A percentile compares a stretch with the other conserved stretches of the same genome.
These are phyloP conservation scores for Poecilia picta DNA, from an alignment of 2,797 vertebrate genomes.

Conservation along the genomic window DNA sequence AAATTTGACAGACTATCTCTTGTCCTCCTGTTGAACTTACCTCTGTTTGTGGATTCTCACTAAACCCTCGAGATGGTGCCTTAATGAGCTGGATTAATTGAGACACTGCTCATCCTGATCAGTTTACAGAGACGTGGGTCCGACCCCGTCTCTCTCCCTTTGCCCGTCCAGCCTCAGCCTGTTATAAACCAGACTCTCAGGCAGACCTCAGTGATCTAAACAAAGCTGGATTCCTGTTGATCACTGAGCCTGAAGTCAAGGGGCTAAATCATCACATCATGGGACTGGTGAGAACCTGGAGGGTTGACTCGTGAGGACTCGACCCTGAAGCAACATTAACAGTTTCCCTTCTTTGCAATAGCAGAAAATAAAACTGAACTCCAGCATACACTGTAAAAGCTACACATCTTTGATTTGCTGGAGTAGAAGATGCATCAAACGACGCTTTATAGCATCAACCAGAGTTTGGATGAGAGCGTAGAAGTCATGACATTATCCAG, in stretches of 20 bases:
- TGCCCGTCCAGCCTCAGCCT: constrained; percentile 20
- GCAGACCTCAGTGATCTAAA: constrained; percentile 31
- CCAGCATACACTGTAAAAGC: fast-evolving
- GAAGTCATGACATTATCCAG: constrained; percentile 5
- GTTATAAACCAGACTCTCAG: constrained; percentile 9
- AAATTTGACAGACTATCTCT: not conserved
- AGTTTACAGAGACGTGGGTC: constrained; percentile 39
- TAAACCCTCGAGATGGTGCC: constrained; percentile 10
- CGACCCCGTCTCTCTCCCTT: constrained; percentile 22
- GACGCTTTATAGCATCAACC: not conserved
- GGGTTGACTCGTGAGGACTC: constrained; percentile 11
- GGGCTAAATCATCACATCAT: constrained; percentile 30
- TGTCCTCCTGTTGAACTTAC: constrained; percentile 43
- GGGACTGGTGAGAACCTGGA: constrained; percentile 36
- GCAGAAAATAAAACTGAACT: not conserved
- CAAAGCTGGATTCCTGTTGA: constrained; percentile 59
- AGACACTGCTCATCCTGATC: constrained; percentile 24
- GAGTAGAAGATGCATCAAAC: not conserved
- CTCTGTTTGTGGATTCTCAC: constrained; percentile 35
- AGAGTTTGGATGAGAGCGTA: not conserved
- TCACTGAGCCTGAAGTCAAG: constrained; percentile 48
- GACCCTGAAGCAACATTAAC: constrained; percentile 5
- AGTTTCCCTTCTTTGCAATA: constrained; percentile 3
- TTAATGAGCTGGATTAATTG: constrained; percentile 47
- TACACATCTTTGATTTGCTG: not conserved